Conservation (phyloP, 2,797 vertebrate genomes). For the Loris lydekkerianus region DNA sequence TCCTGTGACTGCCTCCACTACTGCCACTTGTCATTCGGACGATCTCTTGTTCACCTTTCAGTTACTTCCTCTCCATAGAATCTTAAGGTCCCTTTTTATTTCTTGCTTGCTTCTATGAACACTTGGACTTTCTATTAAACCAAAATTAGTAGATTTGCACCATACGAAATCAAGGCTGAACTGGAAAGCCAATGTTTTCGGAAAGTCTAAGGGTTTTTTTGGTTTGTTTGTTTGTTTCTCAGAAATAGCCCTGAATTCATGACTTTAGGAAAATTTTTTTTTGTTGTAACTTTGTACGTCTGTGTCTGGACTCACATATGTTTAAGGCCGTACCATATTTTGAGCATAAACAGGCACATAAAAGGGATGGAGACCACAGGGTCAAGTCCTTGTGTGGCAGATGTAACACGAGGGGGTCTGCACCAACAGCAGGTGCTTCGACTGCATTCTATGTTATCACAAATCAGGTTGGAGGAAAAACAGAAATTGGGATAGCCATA, state of each 20-base stretch:
- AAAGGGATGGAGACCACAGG: accelerated
- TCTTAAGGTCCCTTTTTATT: background rate
- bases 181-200: background rate
- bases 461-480: background rate
- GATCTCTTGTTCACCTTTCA: background rate
- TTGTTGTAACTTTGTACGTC: background rate
- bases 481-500: background rate
- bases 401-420: background rate
- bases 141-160: background rate
- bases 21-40: background rate
- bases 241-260: background rate
- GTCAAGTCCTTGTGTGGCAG: accelerated
- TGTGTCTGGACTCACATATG: background rate
- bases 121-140: background rate
- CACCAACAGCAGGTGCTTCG: background rate
- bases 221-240: background rate
- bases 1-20: accelerated
- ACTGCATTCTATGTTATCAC: background rate
- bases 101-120: background rate
- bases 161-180: background rate
- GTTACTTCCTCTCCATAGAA: background rate
- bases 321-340: background rate
- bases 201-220: background rate
- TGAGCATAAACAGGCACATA: background rate
- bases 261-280: background rate